These are phyloP conservation scores for Cynaeus angustus DNA, from an alignment of 2,888 invertebrate genomes.

Conservation along the genomic window DNA sequence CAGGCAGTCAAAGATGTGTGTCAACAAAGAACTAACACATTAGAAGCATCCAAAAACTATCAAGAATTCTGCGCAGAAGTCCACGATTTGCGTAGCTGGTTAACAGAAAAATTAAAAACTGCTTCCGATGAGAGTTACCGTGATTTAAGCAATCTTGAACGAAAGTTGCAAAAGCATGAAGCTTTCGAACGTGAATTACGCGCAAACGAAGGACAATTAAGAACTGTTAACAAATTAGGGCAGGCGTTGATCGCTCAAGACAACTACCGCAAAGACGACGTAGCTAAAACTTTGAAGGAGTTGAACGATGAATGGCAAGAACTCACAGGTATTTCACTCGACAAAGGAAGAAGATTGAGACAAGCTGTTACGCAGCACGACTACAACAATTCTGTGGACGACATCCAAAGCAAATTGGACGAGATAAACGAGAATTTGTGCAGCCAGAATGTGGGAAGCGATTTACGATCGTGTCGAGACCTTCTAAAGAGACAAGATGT, in stretches of 20 bases:
- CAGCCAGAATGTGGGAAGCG: conserved; percentile 89
- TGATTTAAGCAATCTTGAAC: conserved; percentile 90
- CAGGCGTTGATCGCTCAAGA: conserved; percentile 82
- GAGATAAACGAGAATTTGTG: conserved; percentile 87
- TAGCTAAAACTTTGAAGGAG: conserved; percentile 79
- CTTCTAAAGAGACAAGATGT: conserved; percentile 92
- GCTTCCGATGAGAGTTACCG: conserved; percentile 95
- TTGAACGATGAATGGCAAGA: conserved; percentile 87
- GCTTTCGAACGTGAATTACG: conserved; percentile 96
- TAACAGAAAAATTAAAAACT: conserved; percentile 92
- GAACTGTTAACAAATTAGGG: conserved; percentile 88
- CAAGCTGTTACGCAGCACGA: conserved; percentile 91
- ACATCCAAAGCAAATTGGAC: conserved; percentile 88
- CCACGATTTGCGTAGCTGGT: conserved; percentile 92
- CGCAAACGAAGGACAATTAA: conserved; percentile 94
- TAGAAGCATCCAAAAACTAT: conserved; percentile 90
- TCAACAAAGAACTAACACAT: conserved; percentile 81
- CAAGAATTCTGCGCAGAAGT: conserved; percentile 95
- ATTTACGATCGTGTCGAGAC: conserved; percentile 93
- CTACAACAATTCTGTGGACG: conserved; percentile 87
- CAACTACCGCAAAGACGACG: conserved; percentile 82
- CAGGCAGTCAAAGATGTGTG: conserved; percentile 84
- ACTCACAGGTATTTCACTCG: conserved; percentile 79
- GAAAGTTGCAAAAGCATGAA: conserved; percentile 96
- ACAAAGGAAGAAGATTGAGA: conserved; percentile 83